A percentile compares a stretch with the other conserved stretches of the same genome.
These are phyloP conservation scores for Drosophila affinis DNA, from an alignment of 2,888 invertebrate species.

Conservation along the genomic window DNA sequence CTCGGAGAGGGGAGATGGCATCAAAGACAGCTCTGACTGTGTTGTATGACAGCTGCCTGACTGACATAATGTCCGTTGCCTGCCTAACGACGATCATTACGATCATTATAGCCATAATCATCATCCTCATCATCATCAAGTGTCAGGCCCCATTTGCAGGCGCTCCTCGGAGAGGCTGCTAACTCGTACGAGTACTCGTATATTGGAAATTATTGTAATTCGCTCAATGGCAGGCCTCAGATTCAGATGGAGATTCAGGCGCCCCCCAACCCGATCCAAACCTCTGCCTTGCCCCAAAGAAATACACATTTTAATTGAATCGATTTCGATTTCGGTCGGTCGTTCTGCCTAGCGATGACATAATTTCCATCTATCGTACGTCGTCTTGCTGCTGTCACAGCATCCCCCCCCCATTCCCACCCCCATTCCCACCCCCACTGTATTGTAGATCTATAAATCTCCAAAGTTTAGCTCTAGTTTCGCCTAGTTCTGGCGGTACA, in stretches of 20 bases:
- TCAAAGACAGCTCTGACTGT: constrained; percentile 20
- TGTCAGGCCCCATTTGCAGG: constrained; percentile 28
- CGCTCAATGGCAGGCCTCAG: constrained; percentile 19
- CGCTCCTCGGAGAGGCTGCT: constrained; percentile 23
- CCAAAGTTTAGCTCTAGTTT: constrained; percentile 28
- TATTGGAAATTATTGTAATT: constrained; percentile 50
- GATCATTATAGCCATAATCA: too few relatives aligned
- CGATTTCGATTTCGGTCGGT: constrained; percentile 24
- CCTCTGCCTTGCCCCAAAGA: constrained; percentile 19
- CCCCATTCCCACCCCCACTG: not conserved
- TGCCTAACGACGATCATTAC: constrained; percentile 46
- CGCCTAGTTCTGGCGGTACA: constrained; percentile 3
- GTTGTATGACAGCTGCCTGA: constrained; percentile 71
- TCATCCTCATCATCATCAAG: constrained; percentile 34
- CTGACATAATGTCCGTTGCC: constrained; percentile 69
- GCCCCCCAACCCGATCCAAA: constrained; percentile 23
- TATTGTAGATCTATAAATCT: constrained; percentile 31
- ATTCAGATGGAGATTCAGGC: constrained; percentile 41
- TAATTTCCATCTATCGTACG: constrained; percentile 25
- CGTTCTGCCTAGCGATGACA: constrained; percentile 29
- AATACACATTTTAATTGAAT: constrained; percentile 66
- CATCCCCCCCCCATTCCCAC: not conserved
- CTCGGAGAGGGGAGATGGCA: constrained; percentile 18
- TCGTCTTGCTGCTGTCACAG: constrained; percentile 7
- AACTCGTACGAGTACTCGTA: not conserved